phyloP scores from a whole-genome alignment of 2,113 vertebrate genomes.

The Nycticryphes semicollaris region DNA sequence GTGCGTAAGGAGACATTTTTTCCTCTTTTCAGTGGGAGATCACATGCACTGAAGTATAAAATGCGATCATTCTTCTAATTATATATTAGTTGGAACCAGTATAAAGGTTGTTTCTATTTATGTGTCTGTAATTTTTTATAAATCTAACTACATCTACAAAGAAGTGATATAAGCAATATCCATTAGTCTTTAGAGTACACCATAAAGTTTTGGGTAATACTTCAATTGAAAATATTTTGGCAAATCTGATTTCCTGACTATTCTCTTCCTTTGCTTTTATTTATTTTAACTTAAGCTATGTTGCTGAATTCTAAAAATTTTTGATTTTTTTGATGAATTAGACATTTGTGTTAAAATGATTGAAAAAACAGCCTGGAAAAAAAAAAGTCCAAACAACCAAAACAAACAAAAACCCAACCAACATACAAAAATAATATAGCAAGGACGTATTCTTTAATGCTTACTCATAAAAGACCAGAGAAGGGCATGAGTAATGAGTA shows the following conservation, averaged over 20 bases:
- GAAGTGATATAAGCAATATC: neutral
- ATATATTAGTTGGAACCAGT: neutral
- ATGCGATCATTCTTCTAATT: neutral
- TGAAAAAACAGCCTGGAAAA: neutral
- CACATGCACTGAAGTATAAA: neutral
- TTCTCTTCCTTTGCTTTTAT: neutral
- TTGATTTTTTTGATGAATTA: neutral
- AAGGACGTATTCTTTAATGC: rapidly evolving
- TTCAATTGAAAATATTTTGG: neutral
- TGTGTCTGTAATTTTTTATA: neutral
- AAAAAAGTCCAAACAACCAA: neutral
- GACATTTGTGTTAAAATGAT: neutral
- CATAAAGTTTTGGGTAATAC: neutral
- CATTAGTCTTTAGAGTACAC: neutral
- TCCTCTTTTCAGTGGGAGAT: neutral
- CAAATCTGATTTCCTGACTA: neutral
- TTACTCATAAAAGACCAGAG: neutral
- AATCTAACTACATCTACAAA: neutral
- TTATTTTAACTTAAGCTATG: neutral
- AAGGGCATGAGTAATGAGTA: neutral
- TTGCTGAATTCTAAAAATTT: neutral
- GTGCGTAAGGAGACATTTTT: neutral
- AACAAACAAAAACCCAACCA: neutral
- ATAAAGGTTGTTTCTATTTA: neutral
- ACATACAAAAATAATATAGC: neutral